These are phyloP conservation scores for Penaeus monodon DNA, from an alignment of 2,888 invertebrate genomes.

Conservation along the genomic window DNA sequence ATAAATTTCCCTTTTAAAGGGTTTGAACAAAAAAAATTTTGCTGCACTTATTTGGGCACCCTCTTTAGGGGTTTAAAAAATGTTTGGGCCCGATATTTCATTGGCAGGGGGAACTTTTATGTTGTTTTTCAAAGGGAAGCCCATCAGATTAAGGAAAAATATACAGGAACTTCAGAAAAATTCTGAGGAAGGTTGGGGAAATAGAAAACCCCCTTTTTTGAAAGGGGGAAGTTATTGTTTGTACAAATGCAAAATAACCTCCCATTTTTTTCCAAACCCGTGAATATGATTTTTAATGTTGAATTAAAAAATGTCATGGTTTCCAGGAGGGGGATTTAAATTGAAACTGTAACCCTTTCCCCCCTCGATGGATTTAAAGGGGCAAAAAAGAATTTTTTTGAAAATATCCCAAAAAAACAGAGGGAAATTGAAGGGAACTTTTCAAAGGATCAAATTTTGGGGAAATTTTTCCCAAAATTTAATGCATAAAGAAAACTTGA, in stretches of 20 bases:
- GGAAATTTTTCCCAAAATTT: background rate
- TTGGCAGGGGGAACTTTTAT: conserved; percentile 3
- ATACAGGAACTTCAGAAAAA: background rate
- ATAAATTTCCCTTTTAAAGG: background rate
- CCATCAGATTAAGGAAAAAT: conserved; percentile 11
- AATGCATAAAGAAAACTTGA: background rate
- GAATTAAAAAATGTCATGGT: conserved; percentile 15
- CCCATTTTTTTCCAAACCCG: conserved; percentile 17
- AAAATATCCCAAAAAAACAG: background rate
- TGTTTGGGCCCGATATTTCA: background rate
- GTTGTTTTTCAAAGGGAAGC: conserved; percentile 20
- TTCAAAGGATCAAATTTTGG: conserved; percentile 8
- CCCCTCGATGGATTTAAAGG: background rate
- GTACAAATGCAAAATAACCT: conserved; percentile 30
- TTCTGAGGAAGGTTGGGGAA: background rate
- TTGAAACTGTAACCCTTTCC: background rate
- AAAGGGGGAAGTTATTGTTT: background rate
- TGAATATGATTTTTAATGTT: conserved; percentile 33
- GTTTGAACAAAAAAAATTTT: background rate
- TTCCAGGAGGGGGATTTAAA: conserved; percentile 13
- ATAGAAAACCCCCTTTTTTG: conserved; percentile 11
- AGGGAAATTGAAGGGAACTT: background rate
- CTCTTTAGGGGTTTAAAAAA: background rate
- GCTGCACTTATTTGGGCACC: background rate
- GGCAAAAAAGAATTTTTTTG: background rate